Percentiles rank a stretch among this genome's conserved stretches.
These are phyloP conservation scores for Chaetorhynchus papuensis DNA, from an alignment of 2,113 vertebrate species.

Conservation along the genomic window DNA sequence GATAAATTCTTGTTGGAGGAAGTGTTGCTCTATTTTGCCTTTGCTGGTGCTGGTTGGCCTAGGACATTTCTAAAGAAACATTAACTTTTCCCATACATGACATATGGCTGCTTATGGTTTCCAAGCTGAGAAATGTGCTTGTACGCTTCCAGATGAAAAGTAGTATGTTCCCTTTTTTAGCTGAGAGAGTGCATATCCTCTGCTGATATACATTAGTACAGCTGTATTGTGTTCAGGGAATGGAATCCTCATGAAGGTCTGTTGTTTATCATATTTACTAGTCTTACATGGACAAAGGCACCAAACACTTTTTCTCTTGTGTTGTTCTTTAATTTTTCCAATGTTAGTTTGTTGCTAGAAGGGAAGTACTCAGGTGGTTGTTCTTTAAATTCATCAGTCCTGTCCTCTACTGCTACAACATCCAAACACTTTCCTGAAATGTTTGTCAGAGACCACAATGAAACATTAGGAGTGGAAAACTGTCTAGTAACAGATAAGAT, in stretches of 20 bases:
- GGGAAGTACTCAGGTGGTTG: background rate
- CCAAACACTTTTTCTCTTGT: background rate
- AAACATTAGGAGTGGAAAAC: background rate
- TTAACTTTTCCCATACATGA: background rate
- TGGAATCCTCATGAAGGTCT: background rate
- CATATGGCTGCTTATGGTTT: background rate
- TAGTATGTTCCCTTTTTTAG: background rate
- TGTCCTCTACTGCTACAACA: background rate
- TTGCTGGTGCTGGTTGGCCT: background rate
- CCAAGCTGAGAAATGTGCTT: background rate
- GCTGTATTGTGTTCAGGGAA: background rate
- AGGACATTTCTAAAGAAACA: background rate
- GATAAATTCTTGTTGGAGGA: background rate
- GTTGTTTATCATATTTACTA: background rate
- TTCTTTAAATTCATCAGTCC: background rate
- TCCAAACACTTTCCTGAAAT: background rate
- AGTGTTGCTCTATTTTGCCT: background rate
- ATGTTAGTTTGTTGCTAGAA: background rate
- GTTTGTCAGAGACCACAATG: background rate
- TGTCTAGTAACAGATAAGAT: constrained; percentile 28
- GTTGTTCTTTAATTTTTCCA: background rate
- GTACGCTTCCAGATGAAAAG: background rate
- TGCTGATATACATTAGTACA: background rate
- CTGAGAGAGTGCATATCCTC: background rate
- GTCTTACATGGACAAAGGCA: background rate